Conservation (phyloP, 2,888 invertebrate species). For the Andrena camellia region DNA sequence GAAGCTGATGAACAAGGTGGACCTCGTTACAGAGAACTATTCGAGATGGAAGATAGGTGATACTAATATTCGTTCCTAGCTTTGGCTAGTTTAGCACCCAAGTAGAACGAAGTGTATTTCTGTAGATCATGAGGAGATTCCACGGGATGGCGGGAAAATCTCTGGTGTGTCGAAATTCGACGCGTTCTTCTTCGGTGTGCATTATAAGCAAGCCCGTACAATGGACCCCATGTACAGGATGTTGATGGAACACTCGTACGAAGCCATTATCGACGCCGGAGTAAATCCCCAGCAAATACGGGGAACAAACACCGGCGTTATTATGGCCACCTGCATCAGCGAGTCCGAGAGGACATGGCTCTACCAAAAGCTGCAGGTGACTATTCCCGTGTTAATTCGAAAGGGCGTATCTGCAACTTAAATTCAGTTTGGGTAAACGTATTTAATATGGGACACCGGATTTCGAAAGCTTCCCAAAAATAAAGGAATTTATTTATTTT, state of each 20-base stretch:
- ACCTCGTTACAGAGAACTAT: slow-evolving; percentile 87
- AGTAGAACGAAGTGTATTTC: neutral
- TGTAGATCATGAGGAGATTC: slow-evolving; percentile 89
- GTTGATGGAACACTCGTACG: slow-evolving; percentile 88
- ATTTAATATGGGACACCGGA: too few relatives aligned
- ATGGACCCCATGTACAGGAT: slow-evolving; percentile 88
- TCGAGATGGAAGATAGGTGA: slow-evolving; percentile 84
- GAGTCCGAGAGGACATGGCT: slow-evolving; percentile 91
- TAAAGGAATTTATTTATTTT: too few relatives aligned
- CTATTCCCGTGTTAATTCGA: neutral
- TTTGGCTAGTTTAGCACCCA: too few relatives aligned
- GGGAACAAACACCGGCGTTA: slow-evolving; percentile 91
- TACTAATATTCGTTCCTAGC: neutral
- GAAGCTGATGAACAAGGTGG: slow-evolving; percentile 91
- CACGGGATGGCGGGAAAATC: slow-evolving; percentile 91
- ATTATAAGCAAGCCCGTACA: slow-evolving; percentile 86
- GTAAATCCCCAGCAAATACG: slow-evolving; percentile 89
- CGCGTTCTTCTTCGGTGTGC: slow-evolving; percentile 86
- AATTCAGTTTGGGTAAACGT: too few relatives aligned
- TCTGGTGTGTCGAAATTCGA: slow-evolving; percentile 90
- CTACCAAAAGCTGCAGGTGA: slow-evolving; percentile 88
- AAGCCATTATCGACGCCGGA: slow-evolving; percentile 86
- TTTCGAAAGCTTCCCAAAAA: too few relatives aligned
- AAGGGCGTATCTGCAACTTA: too few relatives aligned
- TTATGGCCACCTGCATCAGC: slow-evolving; percentile 89